Conservation (phyloP, 2,888 invertebrate genomes). For the Onthophagus sagittarius region DNA sequence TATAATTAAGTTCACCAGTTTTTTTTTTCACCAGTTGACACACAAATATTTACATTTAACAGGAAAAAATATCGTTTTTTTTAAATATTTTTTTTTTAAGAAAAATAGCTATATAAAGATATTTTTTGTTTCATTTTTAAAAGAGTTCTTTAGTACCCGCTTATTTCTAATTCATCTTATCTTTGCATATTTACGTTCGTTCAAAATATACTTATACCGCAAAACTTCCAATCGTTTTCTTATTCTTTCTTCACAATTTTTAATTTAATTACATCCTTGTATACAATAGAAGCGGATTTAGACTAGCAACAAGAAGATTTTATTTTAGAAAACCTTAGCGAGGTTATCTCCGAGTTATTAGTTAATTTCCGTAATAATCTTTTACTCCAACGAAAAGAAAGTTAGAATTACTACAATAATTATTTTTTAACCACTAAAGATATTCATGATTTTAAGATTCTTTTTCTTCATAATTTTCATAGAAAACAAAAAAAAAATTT, state of each 20-base stretch:
- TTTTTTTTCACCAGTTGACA: background rate
- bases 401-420: background rate
- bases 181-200: background rate
- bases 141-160: conserved; percentile 41
- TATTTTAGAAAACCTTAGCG: background rate
- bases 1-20: background rate
- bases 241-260: background rate
- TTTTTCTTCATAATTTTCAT: too few species aligned
- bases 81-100: conserved; percentile 34
- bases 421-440: background rate
- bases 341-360: background rate
- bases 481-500: too few species aligned
- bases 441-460: too few species aligned
- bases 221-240: background rate
- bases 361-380: background rate
- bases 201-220: background rate
- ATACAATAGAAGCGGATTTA: background rate
- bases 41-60: conserved; percentile 7
- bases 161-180: conserved; percentile 19
- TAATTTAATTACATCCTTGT: background rate
- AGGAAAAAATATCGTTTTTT: conserved; percentile 4
- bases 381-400: background rate
- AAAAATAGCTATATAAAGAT: conserved; percentile 40
- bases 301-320: background rate
- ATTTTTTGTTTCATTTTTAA: background rate